Percentiles rank a stretch among this genome's conserved stretches.
phyloP scores from a whole-genome alignment of 1,140 invertebrate genomes.

The Drosophila micromelanica region DNA sequence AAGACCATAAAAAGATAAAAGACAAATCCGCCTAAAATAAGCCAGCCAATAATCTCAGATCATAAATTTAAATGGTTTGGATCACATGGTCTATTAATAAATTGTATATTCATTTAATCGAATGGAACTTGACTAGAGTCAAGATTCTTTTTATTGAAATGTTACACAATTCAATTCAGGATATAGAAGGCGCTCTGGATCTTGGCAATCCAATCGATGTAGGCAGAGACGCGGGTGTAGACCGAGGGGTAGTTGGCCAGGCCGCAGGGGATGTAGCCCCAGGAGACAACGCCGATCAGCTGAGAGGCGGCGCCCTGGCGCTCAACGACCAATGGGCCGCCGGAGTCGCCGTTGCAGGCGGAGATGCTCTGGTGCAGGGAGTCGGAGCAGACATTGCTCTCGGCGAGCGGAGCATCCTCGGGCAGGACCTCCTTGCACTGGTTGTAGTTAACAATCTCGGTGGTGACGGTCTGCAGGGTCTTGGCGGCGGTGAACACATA shows the following conservation, averaged over 20 bases:
- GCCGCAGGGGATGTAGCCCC: slow-evolving; percentile 90
- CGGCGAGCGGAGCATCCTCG: slow-evolving; percentile 70
- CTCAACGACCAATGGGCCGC: slow-evolving; percentile 87
- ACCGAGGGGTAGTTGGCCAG: slow-evolving; percentile 87
- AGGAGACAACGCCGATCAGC: slow-evolving; percentile 90
- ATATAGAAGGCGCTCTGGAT: slow-evolving; percentile 65
- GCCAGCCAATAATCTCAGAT: neutral
- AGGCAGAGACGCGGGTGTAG: slow-evolving; percentile 88
- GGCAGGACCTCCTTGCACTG: slow-evolving; percentile 55
- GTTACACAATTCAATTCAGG: slow-evolving; percentile 51
- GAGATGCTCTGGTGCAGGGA: slow-evolving; percentile 86
- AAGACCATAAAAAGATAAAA: slow-evolving; percentile 14
- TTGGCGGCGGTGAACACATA: slow-evolving; percentile 56
- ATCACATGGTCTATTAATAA: slow-evolving; percentile 15
- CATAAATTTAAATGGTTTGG: neutral
- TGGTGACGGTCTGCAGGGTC: slow-evolving; percentile 81
- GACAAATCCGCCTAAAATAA: slow-evolving; percentile 1
- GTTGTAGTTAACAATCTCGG: slow-evolving; percentile 77
- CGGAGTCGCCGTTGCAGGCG: slow-evolving; percentile 89
- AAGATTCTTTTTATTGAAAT: slow-evolving; percentile 22
- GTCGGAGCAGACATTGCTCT: slow-evolving; percentile 87
- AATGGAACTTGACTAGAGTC: slow-evolving; percentile 19
- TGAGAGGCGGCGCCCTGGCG: slow-evolving; percentile 54
- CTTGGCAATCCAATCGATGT: slow-evolving; percentile 82
- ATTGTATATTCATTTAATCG: neutral